Evolutionary conservation across 1,140 invertebrate genomes (phyloP), one percentile per base, ranked within the genome.

Genomic region (Sitobion miscanthi): DNA sequence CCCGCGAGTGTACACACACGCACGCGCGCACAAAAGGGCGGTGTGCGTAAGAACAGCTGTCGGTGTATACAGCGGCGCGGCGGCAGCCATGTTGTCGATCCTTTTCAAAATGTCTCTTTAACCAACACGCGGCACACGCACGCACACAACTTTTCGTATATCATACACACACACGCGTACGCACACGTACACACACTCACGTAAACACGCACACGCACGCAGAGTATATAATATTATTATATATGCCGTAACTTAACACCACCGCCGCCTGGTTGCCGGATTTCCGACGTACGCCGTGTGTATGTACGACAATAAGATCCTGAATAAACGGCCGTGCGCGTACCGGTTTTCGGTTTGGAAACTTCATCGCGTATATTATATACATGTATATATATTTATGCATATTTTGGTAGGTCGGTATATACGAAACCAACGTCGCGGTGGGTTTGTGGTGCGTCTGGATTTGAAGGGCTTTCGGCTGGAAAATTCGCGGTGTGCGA

Each of bases 41-140:
- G 91, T 54, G 82, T 93, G 82, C 91, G 52, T 93, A 85, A 93
- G 91, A 93, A 93, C 91, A 93, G 91, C 91, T 93, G 91, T 93
- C 91, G 82, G 57, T 90, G 38, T 62, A n/a, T 90, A 57, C 82
- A 38, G 90, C 47, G 91, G 90, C 90, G 77, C 90, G 90, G 45
- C 90, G 47, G 90, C 91, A 49, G 91, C 91, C 91, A 93, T 93
- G 82, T 93, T 93, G 91, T 93, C 91, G 91, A 93, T 93, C 91
- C 82, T 93, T 93, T 93, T 93, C 91, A 85, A 93, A 93, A 93
- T 93, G 91, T 93, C 91, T 93, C 91, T 93, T 93, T 93, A 93
- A 86, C 91, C 82, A 93, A 42, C 82, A 42, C 82, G 77, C 90
- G 62, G 62, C 62, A 69, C 62, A 83, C 91, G 47, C 91, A 92